Evolutionary conservation across 2,113 vertebrate genomes (phyloP).

Genomic region (Malurus elegans): DNA sequence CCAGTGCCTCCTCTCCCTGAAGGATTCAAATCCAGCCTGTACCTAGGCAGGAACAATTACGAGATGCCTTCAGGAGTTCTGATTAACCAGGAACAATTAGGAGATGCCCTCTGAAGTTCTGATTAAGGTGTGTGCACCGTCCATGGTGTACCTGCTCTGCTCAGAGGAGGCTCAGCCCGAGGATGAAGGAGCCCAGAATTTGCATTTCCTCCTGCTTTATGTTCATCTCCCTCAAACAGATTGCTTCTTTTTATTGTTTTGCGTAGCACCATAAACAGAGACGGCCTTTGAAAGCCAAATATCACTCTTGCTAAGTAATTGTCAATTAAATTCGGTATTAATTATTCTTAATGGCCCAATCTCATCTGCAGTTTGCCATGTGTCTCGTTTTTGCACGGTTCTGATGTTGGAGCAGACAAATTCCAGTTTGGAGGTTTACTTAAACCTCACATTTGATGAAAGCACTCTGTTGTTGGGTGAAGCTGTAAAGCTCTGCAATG

Average conservation of each 20-base stretch:
- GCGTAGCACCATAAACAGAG: background rate
- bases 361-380: background rate
- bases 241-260: constrained; percentile 25
- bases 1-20: background rate
- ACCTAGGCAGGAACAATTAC: background rate
- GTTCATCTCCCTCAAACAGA: constrained; percentile 10
- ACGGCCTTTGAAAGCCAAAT: constrained; percentile 32
- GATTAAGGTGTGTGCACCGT: background rate
- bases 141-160: background rate
- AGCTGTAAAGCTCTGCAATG: background rate
- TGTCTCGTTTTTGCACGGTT: background rate
- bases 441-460: background rate
- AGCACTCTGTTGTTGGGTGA: background rate
- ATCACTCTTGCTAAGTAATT: constrained; percentile 37
- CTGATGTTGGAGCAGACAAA: background rate
- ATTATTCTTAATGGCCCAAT: constrained; percentile 30
- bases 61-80: background rate
- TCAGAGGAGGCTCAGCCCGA: background rate
- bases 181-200: background rate
- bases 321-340: constrained; percentile 36
- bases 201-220: background rate
- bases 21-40: background rate
- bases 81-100: background rate
- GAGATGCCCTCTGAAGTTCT: background rate
- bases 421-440: background rate